Base-by-base conservation (phyloP, 2,113 vertebrate species). In the Laterallus jamaicensis region DNA sequence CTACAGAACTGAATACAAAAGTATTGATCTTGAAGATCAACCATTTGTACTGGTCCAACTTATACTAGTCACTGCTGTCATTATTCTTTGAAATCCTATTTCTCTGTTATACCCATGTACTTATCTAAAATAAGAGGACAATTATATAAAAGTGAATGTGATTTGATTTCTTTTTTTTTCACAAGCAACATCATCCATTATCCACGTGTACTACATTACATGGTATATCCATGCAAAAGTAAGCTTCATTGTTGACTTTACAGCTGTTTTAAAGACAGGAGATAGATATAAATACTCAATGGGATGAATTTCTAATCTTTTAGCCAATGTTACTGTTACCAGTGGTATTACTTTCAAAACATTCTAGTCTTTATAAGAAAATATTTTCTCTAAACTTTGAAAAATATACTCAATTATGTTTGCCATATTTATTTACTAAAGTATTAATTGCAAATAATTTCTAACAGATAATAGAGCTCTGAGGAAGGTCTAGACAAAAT, bases 191-290 rank as follows among this genome's bases (percentile, higher is more conserved):
- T 32, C 0, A 40, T 40, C 25, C 31, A 5, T 74, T 89, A 9
- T 20, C 17, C 10, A 32, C 0, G 0, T 37, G 10, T 18, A 47
- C 8, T 32, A 11, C n/a, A 52, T 73, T n/a, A 24, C 22, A 10
- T 44, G 20, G 31, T 42, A 37, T 5, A 55, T 19, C 64, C 6
- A 31, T 44, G 10, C 58, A 49, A 86, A 81, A 76, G 8, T 11
- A 64, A 62, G 62, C 3, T 4, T 35, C 21, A 35, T 62, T 2
- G 4, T 66, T 35, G 35, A 5, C 40, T 82, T 71, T 70, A 39
- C 29, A 86, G 75, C 10, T 70, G 1, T 60, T 81, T 59, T n/a
- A 76, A 82, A 93, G 7, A 29, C 9, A 56, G 7, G 15, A 71
- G 25, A 42, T 9, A 59, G 40, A 37, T 17, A n/a, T 17, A 39